Evolutionary conservation across 2,113 vertebrate genomes (phyloP), one percentile per base, ranked within the genome.

Genomic region (Sakesphorus luctuosus): DNA sequence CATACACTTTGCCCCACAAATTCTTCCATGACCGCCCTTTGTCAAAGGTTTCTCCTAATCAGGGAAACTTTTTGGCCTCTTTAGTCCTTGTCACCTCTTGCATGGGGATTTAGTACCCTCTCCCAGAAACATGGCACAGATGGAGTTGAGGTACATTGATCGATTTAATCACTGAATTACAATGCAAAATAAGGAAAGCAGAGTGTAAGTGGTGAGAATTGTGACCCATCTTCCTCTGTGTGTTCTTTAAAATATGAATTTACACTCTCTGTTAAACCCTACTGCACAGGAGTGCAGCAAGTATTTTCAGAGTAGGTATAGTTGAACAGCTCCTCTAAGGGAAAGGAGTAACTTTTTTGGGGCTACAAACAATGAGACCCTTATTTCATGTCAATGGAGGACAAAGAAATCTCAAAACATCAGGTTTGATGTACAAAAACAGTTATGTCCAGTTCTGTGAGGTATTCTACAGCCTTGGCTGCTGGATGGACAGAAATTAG

Each of bases 21-120:
- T 44, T 3, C 18, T 40, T 67, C 18, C 13, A 10, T 17, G 21
- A 13, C 16, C 44, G 5, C 5, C 8, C 3, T 72, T 91, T 46
- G 14, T 15, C 31, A 67, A 43, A 6, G 19, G 10, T 2, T 68
- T 7, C 18, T 33, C 24, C 16, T 40, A 26, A 47, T 21, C 10
- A 13, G 46, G 26, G 21, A 84, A 72, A 0, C 3, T 35, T 10
- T 44, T 36, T 46, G 25, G 3, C 15, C 4, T 59, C 25, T 71
- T 36, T 9, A 19, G 5, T 31, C 7, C 13, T 80, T 66, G 7
- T 29, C 18, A 33, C 4, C 13, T 82, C 11, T 31, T 68, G 8
- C 2, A 9, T 0, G 0, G 11, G 7, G 4, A 49, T 33, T 53
- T n/a, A 78, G 2, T 4, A 63, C 3, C 7, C 7, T 35, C 12